These are phyloP conservation scores for Spinibarbus caldwelli DNA, from an alignment of 2,797 vertebrate species.

Conservation along the genomic window DNA sequence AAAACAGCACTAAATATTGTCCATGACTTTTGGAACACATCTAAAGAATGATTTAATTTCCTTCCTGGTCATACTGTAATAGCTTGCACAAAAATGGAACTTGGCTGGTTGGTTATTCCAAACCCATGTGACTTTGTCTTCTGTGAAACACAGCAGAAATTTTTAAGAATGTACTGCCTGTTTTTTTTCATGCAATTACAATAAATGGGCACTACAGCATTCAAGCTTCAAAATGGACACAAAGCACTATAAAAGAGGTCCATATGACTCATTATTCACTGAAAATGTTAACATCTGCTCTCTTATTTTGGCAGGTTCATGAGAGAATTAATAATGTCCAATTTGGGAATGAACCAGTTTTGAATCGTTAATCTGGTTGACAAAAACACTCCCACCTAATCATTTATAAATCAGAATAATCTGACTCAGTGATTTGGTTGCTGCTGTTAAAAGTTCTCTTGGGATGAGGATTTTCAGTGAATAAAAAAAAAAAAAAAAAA, in stretches of 20 bases:
- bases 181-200: not conserved
- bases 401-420: not conserved
- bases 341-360: not conserved
- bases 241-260: constrained; percentile 3
- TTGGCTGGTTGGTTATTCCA: not conserved
- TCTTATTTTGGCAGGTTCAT: constrained; percentile 1
- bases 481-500: too few relatives aligned
- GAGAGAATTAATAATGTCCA: not conserved
- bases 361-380: not conserved
- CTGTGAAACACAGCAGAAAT: not conserved
- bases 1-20: not conserved
- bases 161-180: not conserved
- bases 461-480: not conserved
- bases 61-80: not conserved
- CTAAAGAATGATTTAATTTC: not conserved
- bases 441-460: not conserved
- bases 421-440: not conserved
- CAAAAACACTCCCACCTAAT: not conserved
- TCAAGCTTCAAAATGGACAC: not conserved
- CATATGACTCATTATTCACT: not conserved
- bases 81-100: not conserved
- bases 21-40: not conserved
- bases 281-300: constrained; percentile 12
- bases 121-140: not conserved
- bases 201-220: constrained; percentile 7